Evolutionary conservation across 2,113 vertebrate genomes (phyloP).

Genomic region (Acanthisitta chloris): DNA sequence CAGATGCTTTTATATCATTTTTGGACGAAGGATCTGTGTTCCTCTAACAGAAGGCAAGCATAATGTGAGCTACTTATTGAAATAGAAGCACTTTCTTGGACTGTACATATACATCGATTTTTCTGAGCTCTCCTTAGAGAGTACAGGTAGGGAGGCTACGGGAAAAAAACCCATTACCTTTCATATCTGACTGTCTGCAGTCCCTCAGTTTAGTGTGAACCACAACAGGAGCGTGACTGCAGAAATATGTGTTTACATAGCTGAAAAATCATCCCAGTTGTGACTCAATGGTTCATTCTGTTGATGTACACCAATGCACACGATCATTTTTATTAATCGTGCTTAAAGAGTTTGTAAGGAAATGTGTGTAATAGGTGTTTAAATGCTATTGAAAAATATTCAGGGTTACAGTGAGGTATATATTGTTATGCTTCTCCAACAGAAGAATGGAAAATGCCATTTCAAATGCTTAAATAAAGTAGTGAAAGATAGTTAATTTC

Average conservation of each 20-base stretch:
- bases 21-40: slow-evolving; percentile 14
- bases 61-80: slow-evolving; percentile 31
- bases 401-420: not conserved
- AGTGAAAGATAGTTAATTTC: not conserved
- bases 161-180: not conserved
- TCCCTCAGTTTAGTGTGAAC: not conserved
- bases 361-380: not conserved
- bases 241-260: not conserved
- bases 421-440: not conserved
- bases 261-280: not conserved
- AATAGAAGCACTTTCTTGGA: slow-evolving; percentile 13
- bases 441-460: not conserved
- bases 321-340: not conserved
- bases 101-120: not conserved
- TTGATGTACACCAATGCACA: not conserved
- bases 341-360: not conserved
- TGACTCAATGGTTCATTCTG: not conserved
- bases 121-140: not conserved
- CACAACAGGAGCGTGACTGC: not conserved
- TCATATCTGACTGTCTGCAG: not conserved
- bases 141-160: not conserved
- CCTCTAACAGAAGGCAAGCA: slow-evolving; percentile 17
- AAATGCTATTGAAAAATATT: not conserved
- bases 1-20: slow-evolving; percentile 15
- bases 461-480: not conserved